Evolutionary conservation across 2,113 vertebrate genomes (phyloP), one percentile per base, ranked within the genome.

Genomic region (Eonycteris spelaea): DNA sequence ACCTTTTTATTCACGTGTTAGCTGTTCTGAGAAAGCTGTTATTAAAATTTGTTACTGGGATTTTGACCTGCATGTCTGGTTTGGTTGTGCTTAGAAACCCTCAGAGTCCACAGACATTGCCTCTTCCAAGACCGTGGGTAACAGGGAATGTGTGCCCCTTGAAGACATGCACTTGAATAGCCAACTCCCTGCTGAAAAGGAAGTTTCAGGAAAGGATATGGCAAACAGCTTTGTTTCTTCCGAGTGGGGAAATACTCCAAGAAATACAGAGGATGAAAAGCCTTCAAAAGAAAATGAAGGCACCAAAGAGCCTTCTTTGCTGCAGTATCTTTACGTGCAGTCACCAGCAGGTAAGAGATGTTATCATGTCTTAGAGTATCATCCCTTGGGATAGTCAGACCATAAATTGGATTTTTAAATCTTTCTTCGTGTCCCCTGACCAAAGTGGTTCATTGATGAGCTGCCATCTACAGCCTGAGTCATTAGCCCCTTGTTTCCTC

Each of bases 311-410:
- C 74, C 95, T 2, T 78, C 98, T 63, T 97, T 98, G 0, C 98
- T 98, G 38, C 99, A 99, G 61, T 99, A 99, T 97, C 98, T 99
- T 71, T 99, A 99, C 2, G 98, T 99, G 65, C 99, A 99, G 40
- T 98, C 99, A 95, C 97, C 98, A 1, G 96, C 99, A 93, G 99
- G 99, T 99, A 98, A 98, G 98, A 43, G 95, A 33, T 48, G 2
- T 5, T n/a, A 4, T 4, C 70, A 2, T 79, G 21, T 79, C 82
- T 59, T 51, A 48, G 16, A 80, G 15, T 51, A 16, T 51, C 51
- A 51, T 33, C 33, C 84, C 45, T 6, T 6, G 13, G 26, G 55
- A 55, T 11, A 12, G 15, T 53, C 4, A 0, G 21, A 16, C 70
- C 14, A 70, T 24, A 26, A 74, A 43, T 28, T 73, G 43, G 78